Percentiles rank a stretch among this genome's conserved stretches.
Conservation (phyloP, 2,888 invertebrate genomes). For the Aphidius colemani region DNA sequence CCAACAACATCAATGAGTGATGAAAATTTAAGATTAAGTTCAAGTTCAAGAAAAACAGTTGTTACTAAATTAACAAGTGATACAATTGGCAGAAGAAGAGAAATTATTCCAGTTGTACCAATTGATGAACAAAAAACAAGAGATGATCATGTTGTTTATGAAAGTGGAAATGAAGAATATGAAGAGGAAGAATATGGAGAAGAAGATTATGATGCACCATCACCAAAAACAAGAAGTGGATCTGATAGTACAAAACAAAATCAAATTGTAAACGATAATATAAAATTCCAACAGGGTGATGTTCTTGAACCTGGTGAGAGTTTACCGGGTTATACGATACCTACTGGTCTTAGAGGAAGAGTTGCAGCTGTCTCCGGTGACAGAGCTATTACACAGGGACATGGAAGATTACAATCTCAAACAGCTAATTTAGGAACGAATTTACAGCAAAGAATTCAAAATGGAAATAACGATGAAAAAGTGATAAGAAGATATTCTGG, state of each 20-base stretch:
- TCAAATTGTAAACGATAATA: conserved; percentile 70
- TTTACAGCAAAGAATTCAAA: conserved; percentile 33
- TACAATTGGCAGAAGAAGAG: no score
- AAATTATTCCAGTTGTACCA: conserved; percentile 24
- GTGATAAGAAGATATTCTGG: conserved; percentile 36
- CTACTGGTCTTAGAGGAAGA: conserved; percentile 71
- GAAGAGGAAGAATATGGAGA: conserved; percentile 67
- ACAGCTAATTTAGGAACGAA: conserved; percentile 61
- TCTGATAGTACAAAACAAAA: conserved; percentile 59
- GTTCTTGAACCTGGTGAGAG: conserved; percentile 70
- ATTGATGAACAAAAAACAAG: conserved; percentile 24
- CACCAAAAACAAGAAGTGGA: conserved; percentile 32
- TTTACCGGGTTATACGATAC: conserved; percentile 73
- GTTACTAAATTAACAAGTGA: no score
- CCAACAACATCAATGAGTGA: neutral
- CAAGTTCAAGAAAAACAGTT: conserved; percentile 40
- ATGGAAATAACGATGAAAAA: conserved; percentile 44
- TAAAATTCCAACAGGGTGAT: conserved; percentile 63
- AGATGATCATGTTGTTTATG: conserved; percentile 25
- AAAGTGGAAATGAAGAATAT: conserved; percentile 30
- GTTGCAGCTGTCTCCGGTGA: conserved; percentile 67
- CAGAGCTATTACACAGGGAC: conserved; percentile 62
- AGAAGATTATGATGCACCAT: conserved; percentile 50
- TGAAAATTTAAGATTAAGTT: conserved; percentile 36
- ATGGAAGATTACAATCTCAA: conserved; percentile 71